Conservation (phyloP, 2,888 invertebrate genomes). For the Tenthredo amoena region DNA sequence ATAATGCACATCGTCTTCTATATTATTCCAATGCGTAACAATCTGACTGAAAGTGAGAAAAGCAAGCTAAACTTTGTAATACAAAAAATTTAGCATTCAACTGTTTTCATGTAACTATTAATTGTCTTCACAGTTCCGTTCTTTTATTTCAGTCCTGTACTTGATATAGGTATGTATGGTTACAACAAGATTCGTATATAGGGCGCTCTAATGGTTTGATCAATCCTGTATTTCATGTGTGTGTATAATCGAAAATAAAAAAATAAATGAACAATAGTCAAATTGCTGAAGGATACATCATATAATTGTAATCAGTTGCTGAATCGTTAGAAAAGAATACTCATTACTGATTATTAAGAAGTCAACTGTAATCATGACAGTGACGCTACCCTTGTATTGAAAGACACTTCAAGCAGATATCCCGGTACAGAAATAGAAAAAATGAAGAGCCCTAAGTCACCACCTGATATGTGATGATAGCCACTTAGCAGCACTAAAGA, state of each 20-base stretch:
- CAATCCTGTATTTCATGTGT: constrained; percentile 18
- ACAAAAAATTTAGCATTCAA: no score
- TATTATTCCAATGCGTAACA: neutral
- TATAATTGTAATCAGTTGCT: constrained; percentile 47
- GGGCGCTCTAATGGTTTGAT: neutral
- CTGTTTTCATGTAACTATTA: constrained; percentile 51
- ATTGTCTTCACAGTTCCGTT: constrained; percentile 48
- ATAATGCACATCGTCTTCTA: constrained; percentile 1
- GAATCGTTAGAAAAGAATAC: constrained; percentile 38
- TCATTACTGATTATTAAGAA: constrained; percentile 17
- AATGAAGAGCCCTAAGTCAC: constrained; percentile 1
- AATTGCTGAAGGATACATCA: constrained; percentile 39
- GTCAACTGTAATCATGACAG: constrained; percentile 9
- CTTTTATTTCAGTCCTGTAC: neutral
- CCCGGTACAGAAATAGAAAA: constrained; percentile 16
- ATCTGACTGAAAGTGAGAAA: neutral
- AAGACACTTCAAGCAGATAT: constrained; percentile 30
- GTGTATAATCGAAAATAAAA: constrained; percentile 49
- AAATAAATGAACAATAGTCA: constrained; percentile 28
- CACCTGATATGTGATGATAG: constrained; percentile 20
- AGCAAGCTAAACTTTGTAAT: neutral
- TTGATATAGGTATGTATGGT: neutral
- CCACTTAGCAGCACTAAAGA: constrained; percentile 21
- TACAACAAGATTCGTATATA: neutral
- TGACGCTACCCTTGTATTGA: constrained; percentile 17